phyloP scores from a whole-genome alignment of 2,797 vertebrate genomes.

The Kryptolebias ocellatus region DNA sequence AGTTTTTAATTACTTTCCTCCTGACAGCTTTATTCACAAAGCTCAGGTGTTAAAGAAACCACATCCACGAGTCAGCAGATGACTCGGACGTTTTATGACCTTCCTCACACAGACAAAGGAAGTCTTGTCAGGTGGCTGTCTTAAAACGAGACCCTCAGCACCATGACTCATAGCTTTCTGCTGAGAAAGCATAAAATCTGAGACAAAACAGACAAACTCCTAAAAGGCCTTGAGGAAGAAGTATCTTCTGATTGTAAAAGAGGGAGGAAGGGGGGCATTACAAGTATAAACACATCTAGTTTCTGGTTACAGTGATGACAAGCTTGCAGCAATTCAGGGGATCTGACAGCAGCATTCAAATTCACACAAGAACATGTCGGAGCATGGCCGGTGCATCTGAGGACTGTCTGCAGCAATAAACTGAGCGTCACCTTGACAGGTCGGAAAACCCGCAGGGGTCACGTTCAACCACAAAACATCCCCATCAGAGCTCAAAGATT shows the following conservation, averaged over 20 bases:
- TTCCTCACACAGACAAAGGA: slow-evolving; percentile 44
- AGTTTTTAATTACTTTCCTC: background rate
- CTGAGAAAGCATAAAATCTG: slow-evolving; percentile 50
- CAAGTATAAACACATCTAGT: slow-evolving; percentile 67
- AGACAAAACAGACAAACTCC: slow-evolving; percentile 32
- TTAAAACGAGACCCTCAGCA: slow-evolving; percentile 8
- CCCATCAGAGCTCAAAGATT: background rate
- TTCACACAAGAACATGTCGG: slow-evolving; percentile 43
- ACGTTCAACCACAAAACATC: background rate
- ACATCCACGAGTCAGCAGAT: slow-evolving; percentile 23
- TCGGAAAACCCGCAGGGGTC: slow-evolving; percentile 5
- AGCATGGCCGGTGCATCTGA: slow-evolving; percentile 34
- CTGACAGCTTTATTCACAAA: background rate
- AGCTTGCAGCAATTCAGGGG: slow-evolving; percentile 28
- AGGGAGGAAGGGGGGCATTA: slow-evolving; percentile 14
- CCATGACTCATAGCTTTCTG: slow-evolving; percentile 54
- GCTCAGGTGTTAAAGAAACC: slow-evolving; percentile 6
- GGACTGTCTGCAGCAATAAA: slow-evolving; percentile 42
- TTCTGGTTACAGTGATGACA: slow-evolving; percentile 63
- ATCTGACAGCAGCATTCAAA: slow-evolving; percentile 63
- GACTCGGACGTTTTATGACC: slow-evolving; percentile 13
- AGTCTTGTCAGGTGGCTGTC: slow-evolving; percentile 46
- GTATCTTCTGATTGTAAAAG: slow-evolving; percentile 2
- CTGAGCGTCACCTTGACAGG: slow-evolving; percentile 4
- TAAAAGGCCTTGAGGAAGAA: slow-evolving; percentile 30